A percentile compares a stretch with the other conserved stretches of the same genome.
phyloP scores from a whole-genome alignment of 2,113 vertebrate genomes.

The Triplophysa dalaica region DNA sequence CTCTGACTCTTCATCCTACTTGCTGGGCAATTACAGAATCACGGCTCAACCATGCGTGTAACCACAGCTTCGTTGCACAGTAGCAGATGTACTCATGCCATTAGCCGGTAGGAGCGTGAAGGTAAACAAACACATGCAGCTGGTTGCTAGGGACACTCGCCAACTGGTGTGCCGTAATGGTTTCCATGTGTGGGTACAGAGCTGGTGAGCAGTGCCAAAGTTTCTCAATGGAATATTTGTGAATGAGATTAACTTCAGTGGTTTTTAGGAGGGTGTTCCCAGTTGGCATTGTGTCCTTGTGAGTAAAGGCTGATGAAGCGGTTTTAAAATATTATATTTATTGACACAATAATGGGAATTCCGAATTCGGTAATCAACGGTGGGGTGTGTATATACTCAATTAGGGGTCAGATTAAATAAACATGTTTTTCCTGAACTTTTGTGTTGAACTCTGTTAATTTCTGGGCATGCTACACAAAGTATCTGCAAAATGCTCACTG shows the following conservation, averaged over 20 bases:
- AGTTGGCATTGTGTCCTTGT: constrained; percentile 29
- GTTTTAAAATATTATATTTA: constrained; percentile 2
- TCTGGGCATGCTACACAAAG: too few relatives aligned
- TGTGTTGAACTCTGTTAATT: too few relatives aligned
- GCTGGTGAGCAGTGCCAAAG: constrained; percentile 62
- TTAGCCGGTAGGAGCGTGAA: constrained; percentile 71
- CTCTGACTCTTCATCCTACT: constrained; percentile 74
- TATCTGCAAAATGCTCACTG: too few relatives aligned
- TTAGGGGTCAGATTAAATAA: too few relatives aligned
- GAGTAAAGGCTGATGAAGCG: constrained; percentile 32
- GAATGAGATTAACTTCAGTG: constrained; percentile 65
- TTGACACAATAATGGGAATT: not conserved
- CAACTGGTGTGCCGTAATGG: constrained; percentile 73
- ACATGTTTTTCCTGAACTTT: too few relatives aligned
- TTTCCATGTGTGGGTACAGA: constrained; percentile 71
- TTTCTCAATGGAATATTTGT: constrained; percentile 68
- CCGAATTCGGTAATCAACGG: too few relatives aligned
- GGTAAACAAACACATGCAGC: constrained; percentile 81
- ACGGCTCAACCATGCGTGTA: constrained; percentile 80
- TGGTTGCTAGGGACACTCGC: constrained; percentile 75
- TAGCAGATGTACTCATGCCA: constrained; percentile 80
- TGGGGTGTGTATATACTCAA: too few relatives aligned
- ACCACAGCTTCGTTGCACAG: constrained; percentile 78
- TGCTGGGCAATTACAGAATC: constrained; percentile 78
- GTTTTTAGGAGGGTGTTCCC: constrained; percentile 38